phyloP scores from a whole-genome alignment of 2,797 vertebrate genomes.

The Acomys russatus region DNA sequence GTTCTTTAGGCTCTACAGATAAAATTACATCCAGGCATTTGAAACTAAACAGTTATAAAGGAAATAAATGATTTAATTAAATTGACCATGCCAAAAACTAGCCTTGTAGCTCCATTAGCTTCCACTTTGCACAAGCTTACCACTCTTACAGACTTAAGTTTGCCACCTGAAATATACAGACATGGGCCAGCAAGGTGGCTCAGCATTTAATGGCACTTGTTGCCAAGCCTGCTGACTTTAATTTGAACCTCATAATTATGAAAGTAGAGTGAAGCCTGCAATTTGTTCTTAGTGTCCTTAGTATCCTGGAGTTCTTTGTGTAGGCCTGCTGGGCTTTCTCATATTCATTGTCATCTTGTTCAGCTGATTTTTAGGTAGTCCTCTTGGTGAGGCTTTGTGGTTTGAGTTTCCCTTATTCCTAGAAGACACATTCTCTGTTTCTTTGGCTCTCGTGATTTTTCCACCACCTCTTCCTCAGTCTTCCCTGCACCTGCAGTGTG shows the following conservation, averaged over 20 bases:
- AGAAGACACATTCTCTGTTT: not conserved
- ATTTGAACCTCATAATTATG: not conserved
- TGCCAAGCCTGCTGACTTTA: not conserved
- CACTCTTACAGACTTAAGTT: not conserved
- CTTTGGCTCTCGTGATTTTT: not conserved
- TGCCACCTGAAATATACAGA: not conserved
- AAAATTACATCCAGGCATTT: not conserved
- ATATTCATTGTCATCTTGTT: not conserved
- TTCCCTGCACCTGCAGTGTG: not conserved
- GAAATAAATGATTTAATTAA: constrained; percentile 15
- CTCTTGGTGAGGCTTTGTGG: not conserved
- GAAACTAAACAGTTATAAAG: not conserved
- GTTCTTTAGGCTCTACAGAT: not conserved
- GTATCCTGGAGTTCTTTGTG: not conserved
- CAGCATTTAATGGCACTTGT: not conserved
- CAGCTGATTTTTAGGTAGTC: not conserved
- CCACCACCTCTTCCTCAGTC: not conserved
- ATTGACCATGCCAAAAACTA: not conserved
- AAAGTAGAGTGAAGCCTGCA: not conserved
- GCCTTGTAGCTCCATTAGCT: not conserved
- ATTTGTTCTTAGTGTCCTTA: not conserved
- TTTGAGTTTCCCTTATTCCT: not conserved
- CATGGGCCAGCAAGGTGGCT: not conserved
- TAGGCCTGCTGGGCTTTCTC: not conserved
- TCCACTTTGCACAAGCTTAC: not conserved